phyloP scores from a whole-genome alignment of 2,888 invertebrate species.

The Cinara cedri region DNA sequence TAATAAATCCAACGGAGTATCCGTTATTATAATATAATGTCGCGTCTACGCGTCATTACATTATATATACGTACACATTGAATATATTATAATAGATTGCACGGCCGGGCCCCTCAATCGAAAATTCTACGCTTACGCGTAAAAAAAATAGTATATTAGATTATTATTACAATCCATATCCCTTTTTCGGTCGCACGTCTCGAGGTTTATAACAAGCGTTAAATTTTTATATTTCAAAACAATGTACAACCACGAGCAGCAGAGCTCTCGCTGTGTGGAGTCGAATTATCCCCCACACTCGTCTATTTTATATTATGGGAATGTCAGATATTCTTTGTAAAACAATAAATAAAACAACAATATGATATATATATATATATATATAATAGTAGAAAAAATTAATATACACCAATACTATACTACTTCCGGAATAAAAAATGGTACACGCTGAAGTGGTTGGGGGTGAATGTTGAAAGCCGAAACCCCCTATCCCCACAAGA shows the following conservation, averaged over 20 bases:
- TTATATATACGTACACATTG: background rate
- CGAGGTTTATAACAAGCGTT: no score
- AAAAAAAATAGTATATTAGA: conserved; percentile 29
- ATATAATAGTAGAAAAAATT: no score
- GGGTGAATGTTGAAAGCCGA: no score
- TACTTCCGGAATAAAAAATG: no score
- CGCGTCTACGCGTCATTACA: conserved; percentile 41
- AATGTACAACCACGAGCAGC: background rate
- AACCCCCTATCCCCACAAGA: no score
- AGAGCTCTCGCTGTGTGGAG: no score
- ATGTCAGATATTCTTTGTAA: background rate
- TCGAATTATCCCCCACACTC: no score
- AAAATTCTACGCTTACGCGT: conserved; percentile 4
- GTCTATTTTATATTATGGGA: no score
- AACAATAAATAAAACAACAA: background rate
- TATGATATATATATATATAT: background rate
- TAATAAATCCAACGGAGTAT: conserved; percentile 37
- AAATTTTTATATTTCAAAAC: background rate
- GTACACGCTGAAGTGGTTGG: no score
- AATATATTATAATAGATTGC: background rate
- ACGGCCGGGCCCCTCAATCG: conserved; percentile 5
- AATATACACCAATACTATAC: no score
- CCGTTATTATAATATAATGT: conserved; percentile 29
- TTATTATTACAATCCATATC: conserved; percentile 38
- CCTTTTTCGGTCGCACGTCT: background rate